These are phyloP conservation scores for Drosophila greeni DNA, from an alignment of 2,888 invertebrate genomes.

Conservation along the genomic window DNA sequence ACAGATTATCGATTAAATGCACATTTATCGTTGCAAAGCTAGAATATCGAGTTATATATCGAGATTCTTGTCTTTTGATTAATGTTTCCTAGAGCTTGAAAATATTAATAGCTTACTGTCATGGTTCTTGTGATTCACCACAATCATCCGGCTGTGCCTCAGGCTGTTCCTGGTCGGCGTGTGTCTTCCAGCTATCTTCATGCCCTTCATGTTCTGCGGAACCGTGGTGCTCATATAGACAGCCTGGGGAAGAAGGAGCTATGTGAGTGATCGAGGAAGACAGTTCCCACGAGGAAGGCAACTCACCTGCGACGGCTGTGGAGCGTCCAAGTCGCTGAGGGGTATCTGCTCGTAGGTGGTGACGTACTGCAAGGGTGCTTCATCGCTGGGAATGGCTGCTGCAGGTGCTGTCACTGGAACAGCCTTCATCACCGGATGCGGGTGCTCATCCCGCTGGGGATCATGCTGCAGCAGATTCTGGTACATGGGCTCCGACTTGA, in stretches of 20 bases:
- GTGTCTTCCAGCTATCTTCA: slow-evolving; percentile 83
- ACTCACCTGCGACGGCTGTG: slow-evolving; percentile 75
- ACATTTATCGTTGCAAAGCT: background rate
- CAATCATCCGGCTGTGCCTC: slow-evolving; percentile 85
- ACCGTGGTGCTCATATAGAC: slow-evolving; percentile 82
- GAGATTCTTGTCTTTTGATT: background rate
- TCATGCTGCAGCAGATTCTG: slow-evolving; percentile 73
- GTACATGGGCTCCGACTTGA: slow-evolving; percentile 65
- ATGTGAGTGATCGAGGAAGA: background rate
- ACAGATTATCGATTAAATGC: background rate
- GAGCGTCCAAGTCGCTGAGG: slow-evolving; percentile 69
- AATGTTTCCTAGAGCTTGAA: background rate
- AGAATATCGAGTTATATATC: background rate
- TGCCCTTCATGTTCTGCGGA: slow-evolving; percentile 83
- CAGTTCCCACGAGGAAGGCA: background rate
- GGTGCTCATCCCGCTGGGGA: slow-evolving; percentile 2
- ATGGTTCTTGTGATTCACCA: slow-evolving; percentile 82
- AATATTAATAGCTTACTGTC: slow-evolving; percentile 68
- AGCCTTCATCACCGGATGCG: background rate
- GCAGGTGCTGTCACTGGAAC: slow-evolving; percentile 9
- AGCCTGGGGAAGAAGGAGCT: slow-evolving; percentile 56
- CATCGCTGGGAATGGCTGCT: background rate
- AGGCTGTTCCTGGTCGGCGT: slow-evolving; percentile 85
- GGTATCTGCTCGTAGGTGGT: slow-evolving; percentile 71
- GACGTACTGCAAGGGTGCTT: slow-evolving; percentile 46